Evolutionary conservation across 2,797 vertebrate genomes (phyloP), one percentile per base, ranked within the genome.

Genomic region (Darevskia mixta): DNA sequence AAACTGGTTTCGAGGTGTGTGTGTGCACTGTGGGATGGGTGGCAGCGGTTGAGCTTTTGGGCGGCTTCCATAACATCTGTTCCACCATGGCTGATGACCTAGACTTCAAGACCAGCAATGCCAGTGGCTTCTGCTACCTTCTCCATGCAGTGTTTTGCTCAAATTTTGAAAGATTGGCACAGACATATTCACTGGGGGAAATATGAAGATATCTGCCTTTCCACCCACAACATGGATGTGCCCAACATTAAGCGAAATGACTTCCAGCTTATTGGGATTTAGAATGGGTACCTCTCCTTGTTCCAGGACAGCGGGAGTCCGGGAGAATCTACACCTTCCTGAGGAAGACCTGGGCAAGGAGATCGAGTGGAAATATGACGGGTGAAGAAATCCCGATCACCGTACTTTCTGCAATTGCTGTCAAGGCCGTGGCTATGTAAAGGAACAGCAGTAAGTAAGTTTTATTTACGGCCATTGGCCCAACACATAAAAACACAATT

Each of bases 161-260:
- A 98, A 98, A 93, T 98, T 98, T 92, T 98, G 98, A 97, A 98
- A 98, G 97, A 98, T 98, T 84, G 98, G 98, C 84, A 98, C 98
- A 29, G 98, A 98, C 95, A 98, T 98, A 96, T 99, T 98, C 93
- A 97, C 97, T 90, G 98, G 98, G 67, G 98, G 98, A 96, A 99
- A 99, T 98, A 98, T 85, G 98, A 99, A 96, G 98, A 98, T 89
- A 99, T 98, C 94, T 99, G 98, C 89, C 98, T 98, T 17, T 98
- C 98, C 89, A 99, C 98, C 94, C 98, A 99, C 95, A 98, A 98
- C 96, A 98, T 98, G 98, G 98, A 98, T 73, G 98, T 99, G 79
- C 98, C 98, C 88, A 98, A 98, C 96, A 98, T 99, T 95, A 98
- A 98, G 96, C 97, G 98, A 94, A 97, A 98, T 96, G 98, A 98